Evolutionary conservation across 2,797 vertebrate species (phyloP).

Genomic region (Bothrops alternatus): DNA sequence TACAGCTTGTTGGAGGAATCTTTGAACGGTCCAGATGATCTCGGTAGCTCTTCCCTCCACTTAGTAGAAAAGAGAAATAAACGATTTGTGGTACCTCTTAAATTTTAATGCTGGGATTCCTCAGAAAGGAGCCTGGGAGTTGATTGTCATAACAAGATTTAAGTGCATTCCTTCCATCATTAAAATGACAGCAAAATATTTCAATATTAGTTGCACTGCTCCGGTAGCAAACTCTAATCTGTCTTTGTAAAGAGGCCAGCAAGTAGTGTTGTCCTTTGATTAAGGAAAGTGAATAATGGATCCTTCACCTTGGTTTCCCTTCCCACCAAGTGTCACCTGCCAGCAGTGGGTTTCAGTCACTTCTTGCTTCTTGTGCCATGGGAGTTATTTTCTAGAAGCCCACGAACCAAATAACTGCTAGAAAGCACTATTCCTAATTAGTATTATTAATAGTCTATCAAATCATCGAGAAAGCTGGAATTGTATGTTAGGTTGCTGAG

Average conservation of each 20-base stretch:
- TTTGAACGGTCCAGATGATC: not conserved
- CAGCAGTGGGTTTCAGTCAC: not conserved
- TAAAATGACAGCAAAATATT: not conserved
- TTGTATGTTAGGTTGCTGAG: not conserved
- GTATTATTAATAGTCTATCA: not conserved
- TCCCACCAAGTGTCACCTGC: not conserved
- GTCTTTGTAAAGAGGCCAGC: not conserved
- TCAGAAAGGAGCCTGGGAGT: not conserved
- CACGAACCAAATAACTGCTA: not conserved
- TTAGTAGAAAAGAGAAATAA: not conserved
- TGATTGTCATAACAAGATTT: not conserved
- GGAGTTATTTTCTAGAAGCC: not conserved
- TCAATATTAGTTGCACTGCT: not conserved
- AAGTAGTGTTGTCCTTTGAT: not conserved
- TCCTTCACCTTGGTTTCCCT: not conserved
- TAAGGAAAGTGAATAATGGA: not conserved
- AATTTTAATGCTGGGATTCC: not conserved
- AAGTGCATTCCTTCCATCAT: not conserved
- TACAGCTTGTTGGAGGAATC: not conserved
- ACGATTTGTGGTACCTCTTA: not conserved
- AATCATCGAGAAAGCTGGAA: not conserved
- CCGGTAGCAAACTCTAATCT: not conserved
- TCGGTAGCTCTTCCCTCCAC: not conserved
- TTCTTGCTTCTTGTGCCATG: not conserved
- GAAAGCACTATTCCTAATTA: not conserved